Conservation (phyloP, 2,113 vertebrate genomes). For the Aramus guarauna region DNA sequence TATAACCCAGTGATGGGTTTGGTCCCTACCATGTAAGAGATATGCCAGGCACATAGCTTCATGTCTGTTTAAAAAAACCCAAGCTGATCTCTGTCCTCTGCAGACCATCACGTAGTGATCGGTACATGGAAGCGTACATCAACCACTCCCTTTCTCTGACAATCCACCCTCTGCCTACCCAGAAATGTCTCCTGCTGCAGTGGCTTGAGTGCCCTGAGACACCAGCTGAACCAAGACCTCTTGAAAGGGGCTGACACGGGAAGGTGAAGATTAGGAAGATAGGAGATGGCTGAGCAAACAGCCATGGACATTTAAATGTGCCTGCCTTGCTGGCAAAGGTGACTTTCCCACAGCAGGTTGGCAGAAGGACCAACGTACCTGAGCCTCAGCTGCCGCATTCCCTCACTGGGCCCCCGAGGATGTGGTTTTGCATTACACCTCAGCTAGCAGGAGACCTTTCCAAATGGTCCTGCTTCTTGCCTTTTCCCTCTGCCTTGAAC, state of each 20-base stretch:
- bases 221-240: background rate
- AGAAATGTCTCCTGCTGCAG: background rate
- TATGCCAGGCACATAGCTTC: background rate
- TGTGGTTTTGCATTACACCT: background rate
- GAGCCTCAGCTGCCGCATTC: background rate
- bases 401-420: background rate
- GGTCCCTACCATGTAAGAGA: background rate
- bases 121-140: background rate
- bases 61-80: background rate
- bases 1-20: background rate
- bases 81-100: background rate
- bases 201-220: accelerated
- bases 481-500: background rate
- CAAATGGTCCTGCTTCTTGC: background rate
- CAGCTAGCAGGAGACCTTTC: background rate
- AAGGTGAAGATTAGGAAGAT: background rate
- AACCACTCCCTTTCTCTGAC: background rate
- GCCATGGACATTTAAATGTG: background rate
- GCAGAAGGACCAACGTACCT: accelerated
- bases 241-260: background rate
- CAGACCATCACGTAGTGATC: background rate
- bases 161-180: background rate
- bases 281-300: background rate
- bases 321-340: background rate
- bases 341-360: background rate